Evolutionary conservation across 2,797 vertebrate genomes (phyloP).

Genomic region (Champsocephalus gunnari): DNA sequence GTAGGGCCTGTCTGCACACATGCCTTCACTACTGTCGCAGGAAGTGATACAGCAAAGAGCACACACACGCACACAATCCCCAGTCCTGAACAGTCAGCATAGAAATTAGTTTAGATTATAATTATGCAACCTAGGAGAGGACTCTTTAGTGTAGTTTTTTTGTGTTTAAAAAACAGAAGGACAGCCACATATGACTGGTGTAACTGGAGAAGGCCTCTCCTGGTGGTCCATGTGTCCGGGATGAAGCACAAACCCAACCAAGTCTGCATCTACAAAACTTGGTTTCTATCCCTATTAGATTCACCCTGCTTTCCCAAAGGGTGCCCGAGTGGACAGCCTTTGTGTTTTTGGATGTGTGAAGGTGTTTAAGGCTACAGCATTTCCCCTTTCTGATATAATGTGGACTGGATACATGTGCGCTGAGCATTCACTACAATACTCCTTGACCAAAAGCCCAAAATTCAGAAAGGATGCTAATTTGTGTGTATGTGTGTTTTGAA

Average conservation of each 20-base stretch:
- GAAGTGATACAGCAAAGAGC: slow-evolving; percentile 61
- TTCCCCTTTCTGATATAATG: slow-evolving; percentile 39
- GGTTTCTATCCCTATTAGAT: neutral
- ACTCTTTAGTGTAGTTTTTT: no score
- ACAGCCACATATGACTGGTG: no score
- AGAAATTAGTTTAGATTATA: slow-evolving; percentile 13
- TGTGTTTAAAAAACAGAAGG: no score
- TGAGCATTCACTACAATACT: neutral
- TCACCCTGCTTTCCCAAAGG: slow-evolving; percentile 69
- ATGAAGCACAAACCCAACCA: no score
- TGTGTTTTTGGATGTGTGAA: slow-evolving; percentile 32
- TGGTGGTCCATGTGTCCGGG: no score
- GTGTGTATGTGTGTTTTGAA: neutral
- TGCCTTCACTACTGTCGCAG: slow-evolving; percentile 83
- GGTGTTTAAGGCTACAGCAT: slow-evolving; percentile 35
- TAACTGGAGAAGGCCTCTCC: no score
- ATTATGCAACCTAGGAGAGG: slow-evolving; percentile 16
- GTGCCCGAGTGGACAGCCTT: slow-evolving; percentile 39
- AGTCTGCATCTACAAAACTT: no score
- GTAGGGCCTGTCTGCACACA: slow-evolving; percentile 84
- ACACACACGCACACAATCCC: slow-evolving; percentile 44
- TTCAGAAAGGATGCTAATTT: neutral
- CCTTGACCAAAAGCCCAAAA: slow-evolving; percentile 4
- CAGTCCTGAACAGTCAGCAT: slow-evolving; percentile 14
- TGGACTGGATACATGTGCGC: neutral